phyloP scores from a whole-genome alignment of 1,140 invertebrate species.

The Drosophila nigrodunni region DNA sequence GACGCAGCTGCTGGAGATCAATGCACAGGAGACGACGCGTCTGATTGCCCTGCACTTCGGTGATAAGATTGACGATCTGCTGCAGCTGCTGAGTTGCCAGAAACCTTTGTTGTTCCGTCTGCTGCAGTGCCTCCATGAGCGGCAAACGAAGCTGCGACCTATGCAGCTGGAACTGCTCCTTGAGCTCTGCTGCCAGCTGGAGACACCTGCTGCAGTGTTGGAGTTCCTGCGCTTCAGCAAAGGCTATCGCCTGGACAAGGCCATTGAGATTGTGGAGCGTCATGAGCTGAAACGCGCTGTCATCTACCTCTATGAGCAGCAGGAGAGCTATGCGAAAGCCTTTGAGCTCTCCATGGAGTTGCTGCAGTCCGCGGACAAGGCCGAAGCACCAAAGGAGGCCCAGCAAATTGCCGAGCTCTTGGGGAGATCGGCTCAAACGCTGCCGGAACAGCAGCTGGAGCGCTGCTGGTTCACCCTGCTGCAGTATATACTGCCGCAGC shows the following conservation, averaged over 20 bases:
- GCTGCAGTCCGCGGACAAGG: constrained; percentile 51
- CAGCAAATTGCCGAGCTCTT: constrained; percentile 81
- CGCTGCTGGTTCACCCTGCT: constrained; percentile 85
- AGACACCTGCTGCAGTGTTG: constrained; percentile 76
- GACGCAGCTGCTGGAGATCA: constrained; percentile 81
- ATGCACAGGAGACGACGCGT: constrained; percentile 85
- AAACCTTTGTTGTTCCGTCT: constrained; percentile 87
- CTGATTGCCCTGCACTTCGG: constrained; percentile 86
- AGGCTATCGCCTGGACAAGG: constrained; percentile 78
- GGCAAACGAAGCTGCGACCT: constrained; percentile 85
- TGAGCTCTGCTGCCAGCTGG: constrained; percentile 88
- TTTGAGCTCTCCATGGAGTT: constrained; percentile 84
- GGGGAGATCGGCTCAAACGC: constrained; percentile 79
- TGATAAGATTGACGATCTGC: constrained; percentile 77
- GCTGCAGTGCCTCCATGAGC: constrained; percentile 87
- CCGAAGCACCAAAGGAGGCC: constrained; percentile 36
- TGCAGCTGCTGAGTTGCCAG: constrained; percentile 83
- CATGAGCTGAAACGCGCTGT: constrained; percentile 82
- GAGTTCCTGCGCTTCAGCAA: constrained; percentile 69
- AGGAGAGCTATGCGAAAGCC: constrained; percentile 85
- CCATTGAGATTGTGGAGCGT: constrained; percentile 84
- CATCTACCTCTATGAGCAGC: constrained; percentile 85
- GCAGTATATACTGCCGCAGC: constrained; percentile 77
- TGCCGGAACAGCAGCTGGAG: constrained; percentile 82
- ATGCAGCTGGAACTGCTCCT: constrained; percentile 88